Evolutionary conservation across 92 coral and sea anemone species (phyloP).

Genomic region (Epizoanthus stellaris): DNA sequence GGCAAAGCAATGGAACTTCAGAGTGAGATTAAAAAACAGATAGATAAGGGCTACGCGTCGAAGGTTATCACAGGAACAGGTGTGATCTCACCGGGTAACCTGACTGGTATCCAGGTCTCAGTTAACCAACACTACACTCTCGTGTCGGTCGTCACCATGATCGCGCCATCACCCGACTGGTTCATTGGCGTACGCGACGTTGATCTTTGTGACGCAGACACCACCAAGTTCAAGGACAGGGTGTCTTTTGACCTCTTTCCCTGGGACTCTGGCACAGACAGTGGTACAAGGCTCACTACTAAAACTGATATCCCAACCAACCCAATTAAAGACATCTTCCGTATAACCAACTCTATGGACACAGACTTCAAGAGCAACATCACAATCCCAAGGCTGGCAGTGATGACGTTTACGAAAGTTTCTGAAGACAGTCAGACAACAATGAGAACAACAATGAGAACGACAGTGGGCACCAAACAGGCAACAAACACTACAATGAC

Average conservation of each 20-base stretch:
- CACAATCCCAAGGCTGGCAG: conserved; percentile 27
- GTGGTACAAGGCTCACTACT: conserved; percentile 7
- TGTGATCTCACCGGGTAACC: not conserved
- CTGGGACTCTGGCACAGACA: conserved; percentile 43
- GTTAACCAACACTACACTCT: conserved; percentile 40
- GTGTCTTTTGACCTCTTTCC: conserved; percentile 7
- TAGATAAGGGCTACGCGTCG: not conserved
- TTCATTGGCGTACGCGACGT: conserved; percentile 32
- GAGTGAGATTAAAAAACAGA: conserved; percentile 6
- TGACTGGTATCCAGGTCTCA: not conserved
- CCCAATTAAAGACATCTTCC: conserved; percentile 22
- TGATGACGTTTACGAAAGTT: conserved; percentile 37
- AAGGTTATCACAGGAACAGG: not conserved
- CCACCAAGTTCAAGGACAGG: conserved; percentile 20
- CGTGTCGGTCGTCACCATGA: conserved; percentile 47
- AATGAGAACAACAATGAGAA: not conserved
- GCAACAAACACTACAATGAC: too few relatives aligned
- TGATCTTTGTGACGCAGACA: conserved; percentile 14
- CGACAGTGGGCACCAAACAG: too few relatives aligned
- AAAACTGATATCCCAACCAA: not conserved
- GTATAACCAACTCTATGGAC: conserved; percentile 23
- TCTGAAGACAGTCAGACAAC: not conserved
- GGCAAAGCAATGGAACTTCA: not conserved
- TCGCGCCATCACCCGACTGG: conserved; percentile 56
- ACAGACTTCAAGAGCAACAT: conserved; percentile 34